These are phyloP conservation scores for Paedocypris micromegethes DNA, from an alignment of 2,797 vertebrate species.

Conservation along the genomic window DNA sequence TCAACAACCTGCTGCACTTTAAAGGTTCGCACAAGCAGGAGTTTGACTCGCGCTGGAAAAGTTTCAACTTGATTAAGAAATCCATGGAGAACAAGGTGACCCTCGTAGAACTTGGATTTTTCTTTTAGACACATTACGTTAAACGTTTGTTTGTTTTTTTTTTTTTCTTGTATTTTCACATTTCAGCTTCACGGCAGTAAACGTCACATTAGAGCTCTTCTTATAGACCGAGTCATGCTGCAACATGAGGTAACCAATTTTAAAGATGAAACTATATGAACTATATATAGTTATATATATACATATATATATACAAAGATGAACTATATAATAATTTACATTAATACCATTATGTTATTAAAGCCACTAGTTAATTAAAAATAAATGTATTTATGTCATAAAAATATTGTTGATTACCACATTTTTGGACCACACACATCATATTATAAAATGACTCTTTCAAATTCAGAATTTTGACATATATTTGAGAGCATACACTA, in stretches of 20 bases:
- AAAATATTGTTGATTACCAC: too few relatives aligned
- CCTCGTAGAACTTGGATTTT: too few relatives aligned
- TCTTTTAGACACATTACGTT: conserved; percentile 44
- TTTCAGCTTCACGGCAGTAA: conserved; percentile 90
- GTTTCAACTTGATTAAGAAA: conserved; percentile 96
- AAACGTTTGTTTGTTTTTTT: background rate
- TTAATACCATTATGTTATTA: too few relatives aligned
- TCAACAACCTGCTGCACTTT: conserved; percentile 90
- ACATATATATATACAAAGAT: too few relatives aligned
- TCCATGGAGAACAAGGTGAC: conserved; percentile 95
- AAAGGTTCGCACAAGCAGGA: conserved; percentile 97
- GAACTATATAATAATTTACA: too few relatives aligned
- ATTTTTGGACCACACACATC: too few relatives aligned
- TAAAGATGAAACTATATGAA: background rate
- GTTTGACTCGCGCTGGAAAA: conserved; percentile 97
- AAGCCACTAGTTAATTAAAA: too few relatives aligned
- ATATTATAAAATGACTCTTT: too few relatives aligned
- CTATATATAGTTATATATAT: too few relatives aligned
- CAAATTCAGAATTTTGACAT: too few relatives aligned
- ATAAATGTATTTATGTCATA: too few relatives aligned
- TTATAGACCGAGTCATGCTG: conserved; percentile 96
- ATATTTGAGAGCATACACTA: too few relatives aligned
- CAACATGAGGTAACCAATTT: conserved; percentile 85
- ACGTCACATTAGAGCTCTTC: conserved; percentile 89
- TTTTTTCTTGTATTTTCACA: background rate